A percentile compares a stretch with the other conserved stretches of the same genome.
phyloP scores from a whole-genome alignment of 2,888 invertebrate species.

The Tenthredo amoena region DNA sequence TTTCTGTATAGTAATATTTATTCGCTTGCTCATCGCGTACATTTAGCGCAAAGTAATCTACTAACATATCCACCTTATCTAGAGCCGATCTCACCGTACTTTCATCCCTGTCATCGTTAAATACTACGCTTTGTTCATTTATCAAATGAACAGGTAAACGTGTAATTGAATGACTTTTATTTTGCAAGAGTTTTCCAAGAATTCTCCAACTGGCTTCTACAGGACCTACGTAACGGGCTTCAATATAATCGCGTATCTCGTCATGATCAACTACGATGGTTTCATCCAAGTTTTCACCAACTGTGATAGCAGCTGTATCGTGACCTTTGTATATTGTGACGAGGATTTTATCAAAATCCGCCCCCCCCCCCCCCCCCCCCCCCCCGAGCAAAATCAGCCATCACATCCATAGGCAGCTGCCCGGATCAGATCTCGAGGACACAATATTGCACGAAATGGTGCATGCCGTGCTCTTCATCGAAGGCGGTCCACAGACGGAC shows the following conservation, averaged over 20 bases:
- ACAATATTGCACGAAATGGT: too few species aligned
- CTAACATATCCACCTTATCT: background rate
- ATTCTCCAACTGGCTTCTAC: constrained; percentile 32
- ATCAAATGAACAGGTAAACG: constrained; percentile 72
- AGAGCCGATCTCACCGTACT: background rate
- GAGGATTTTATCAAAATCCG: too few species aligned
- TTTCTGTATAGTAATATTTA: background rate
- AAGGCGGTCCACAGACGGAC: too few species aligned
- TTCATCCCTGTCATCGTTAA: background rate
- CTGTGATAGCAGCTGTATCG: constrained; percentile 4
- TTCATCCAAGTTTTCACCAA: constrained; percentile 14
- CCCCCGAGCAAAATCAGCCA: too few species aligned
- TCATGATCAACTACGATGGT: background rate
- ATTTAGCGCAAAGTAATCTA: constrained; percentile 12
- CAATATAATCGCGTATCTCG: background rate
- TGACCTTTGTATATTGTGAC: background rate
- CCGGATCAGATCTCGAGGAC: too few species aligned
- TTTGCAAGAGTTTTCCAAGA: background rate
- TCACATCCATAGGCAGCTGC: too few species aligned
- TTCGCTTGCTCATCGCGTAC: background rate
- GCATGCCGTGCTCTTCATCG: too few species aligned
- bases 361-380: too few species aligned
- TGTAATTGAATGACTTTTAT: constrained; percentile 56
- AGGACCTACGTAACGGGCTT: constrained; percentile 21
- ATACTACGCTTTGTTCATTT: constrained; percentile 56